Evolutionary conservation across 2,113 vertebrate species (phyloP), one percentile per base, ranked within the genome.

Genomic region (Xyrauchen texanus): DNA sequence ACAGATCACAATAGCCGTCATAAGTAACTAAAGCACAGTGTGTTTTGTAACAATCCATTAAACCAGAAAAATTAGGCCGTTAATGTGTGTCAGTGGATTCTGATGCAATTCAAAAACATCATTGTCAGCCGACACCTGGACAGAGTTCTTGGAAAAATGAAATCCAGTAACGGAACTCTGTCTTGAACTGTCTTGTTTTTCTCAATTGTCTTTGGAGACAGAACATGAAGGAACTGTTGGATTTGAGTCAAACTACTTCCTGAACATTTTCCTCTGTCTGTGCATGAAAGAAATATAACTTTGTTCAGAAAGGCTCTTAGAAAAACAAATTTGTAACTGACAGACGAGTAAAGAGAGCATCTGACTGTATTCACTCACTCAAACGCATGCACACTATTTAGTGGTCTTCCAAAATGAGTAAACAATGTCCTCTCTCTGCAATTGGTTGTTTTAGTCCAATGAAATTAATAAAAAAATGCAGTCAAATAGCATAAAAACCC

Each of bases 81-180:
- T 34, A 34, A 34, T 34, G 21, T 34, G 21, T 34, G 21, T 34
- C 21, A 34, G 21, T 34, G 21, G 21, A 34, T 34, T 8, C 10
- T 34, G 49, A 64, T 60, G 7, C 16, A 51, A 74, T 62, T 67
- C 16, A 75, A 53, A 81, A 15, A 68, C 52, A 7, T 15, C 45
- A 21, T 46, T 73, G 76, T 55, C 87, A 87, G 86, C 34, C 68
- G 77, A 92, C 84, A 84, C 89, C 85, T 89, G 87, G 88, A 87
- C 83, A 86, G 81, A 87, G 77, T 76, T 75, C 82, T 81, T 76
- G 68, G 83, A 88, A 87, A 34, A 78, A 72, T 68, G 79, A 86
- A 88, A 91, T 80, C 82, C 13, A 16, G 87, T 77, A 83, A 78
- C 63, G 60, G 34, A 69, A 57, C 4, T 4, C 55, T 71, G 80